Percentiles rank a stretch among this genome's conserved stretches.
Conservation (phyloP, 2,113 vertebrate genomes). For the Calypte anna region DNA sequence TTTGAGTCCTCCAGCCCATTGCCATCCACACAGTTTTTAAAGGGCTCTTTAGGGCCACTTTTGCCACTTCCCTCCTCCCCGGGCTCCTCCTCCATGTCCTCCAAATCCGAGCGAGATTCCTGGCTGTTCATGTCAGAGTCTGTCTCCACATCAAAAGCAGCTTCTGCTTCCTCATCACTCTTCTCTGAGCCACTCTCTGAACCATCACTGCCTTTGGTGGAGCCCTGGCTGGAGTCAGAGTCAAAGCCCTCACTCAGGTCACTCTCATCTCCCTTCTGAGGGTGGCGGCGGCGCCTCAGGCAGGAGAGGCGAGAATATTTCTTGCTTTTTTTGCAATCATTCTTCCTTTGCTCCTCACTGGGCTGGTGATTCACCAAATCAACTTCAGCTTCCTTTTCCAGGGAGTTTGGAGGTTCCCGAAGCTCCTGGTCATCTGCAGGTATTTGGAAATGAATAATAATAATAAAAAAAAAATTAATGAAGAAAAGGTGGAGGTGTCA, state of each 20-base stretch:
- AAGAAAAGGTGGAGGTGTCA: not conserved
- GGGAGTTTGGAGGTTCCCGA: slow-evolving; percentile 62
- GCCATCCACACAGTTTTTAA: slow-evolving; percentile 39
- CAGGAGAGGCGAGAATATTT: slow-evolving; percentile 90
- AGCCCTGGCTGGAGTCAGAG: slow-evolving; percentile 80
- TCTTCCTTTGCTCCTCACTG: not conserved
- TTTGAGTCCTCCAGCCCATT: slow-evolving; percentile 28
- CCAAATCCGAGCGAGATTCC: slow-evolving; percentile 94
- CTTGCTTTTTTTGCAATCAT: slow-evolving; percentile 77
- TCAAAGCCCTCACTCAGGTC: slow-evolving; percentile 98
- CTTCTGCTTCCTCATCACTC: slow-evolving; percentile 87
- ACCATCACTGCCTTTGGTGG: slow-evolving; percentile 84
- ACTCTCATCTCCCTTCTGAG: slow-evolving; percentile 89
- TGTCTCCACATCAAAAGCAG: slow-evolving; percentile 93
- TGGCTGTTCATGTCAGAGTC: slow-evolving; percentile 99
- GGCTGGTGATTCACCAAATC: slow-evolving; percentile 28
- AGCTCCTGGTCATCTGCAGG: slow-evolving; percentile 84
- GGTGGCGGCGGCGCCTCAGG: slow-evolving; percentile 84
- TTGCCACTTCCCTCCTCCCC: slow-evolving; percentile 38
- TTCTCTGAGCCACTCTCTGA: slow-evolving; percentile 88
- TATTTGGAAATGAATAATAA: not conserved
- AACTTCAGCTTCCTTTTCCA: slow-evolving; percentile 67
- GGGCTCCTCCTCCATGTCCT: slow-evolving; percentile 90
- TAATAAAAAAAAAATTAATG: not conserved
- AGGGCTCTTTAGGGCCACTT: not conserved